Conservation (phyloP, 2,888 invertebrate genomes). For the Orthosia incerta region DNA sequence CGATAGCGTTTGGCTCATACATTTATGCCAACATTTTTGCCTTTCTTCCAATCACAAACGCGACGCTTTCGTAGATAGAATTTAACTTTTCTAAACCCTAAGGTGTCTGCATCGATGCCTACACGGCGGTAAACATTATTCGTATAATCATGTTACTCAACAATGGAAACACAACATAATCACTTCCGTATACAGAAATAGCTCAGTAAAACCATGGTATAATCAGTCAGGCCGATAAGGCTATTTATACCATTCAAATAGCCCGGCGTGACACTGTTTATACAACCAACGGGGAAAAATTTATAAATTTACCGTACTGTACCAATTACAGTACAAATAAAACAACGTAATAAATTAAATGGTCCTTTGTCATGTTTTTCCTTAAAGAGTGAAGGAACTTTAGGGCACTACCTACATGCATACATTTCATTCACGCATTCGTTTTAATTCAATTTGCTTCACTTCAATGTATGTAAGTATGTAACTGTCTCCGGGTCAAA, state of each 20-base stretch:
- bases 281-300: slow-evolving; percentile 41
- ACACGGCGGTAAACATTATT: not conserved
- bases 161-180: slow-evolving; percentile 5
- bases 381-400: slow-evolving; percentile 17
- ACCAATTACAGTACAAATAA: slow-evolving; percentile 41
- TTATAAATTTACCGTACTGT: slow-evolving; percentile 9
- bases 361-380: slow-evolving; percentile 17
- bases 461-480: no score
- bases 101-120: no score
- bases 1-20: no score
- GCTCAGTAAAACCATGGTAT: slow-evolving; percentile 17
- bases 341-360: slow-evolving; percentile 9
- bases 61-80: no score
- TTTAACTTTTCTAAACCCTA: no score
- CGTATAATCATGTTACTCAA: not conserved
- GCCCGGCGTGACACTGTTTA: slow-evolving; percentile 24
- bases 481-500: no score
- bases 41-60: no score
- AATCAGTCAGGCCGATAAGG: slow-evolving; percentile 50
- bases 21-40: no score
- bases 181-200: slow-evolving; percentile 49
- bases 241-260: slow-evolving; percentile 41
- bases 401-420: not conserved
- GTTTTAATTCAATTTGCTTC: not conserved
- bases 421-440: slow-evolving; percentile 7